Conservation (phyloP, 2,797 vertebrate species). For the Myotis findleyi region DNA sequence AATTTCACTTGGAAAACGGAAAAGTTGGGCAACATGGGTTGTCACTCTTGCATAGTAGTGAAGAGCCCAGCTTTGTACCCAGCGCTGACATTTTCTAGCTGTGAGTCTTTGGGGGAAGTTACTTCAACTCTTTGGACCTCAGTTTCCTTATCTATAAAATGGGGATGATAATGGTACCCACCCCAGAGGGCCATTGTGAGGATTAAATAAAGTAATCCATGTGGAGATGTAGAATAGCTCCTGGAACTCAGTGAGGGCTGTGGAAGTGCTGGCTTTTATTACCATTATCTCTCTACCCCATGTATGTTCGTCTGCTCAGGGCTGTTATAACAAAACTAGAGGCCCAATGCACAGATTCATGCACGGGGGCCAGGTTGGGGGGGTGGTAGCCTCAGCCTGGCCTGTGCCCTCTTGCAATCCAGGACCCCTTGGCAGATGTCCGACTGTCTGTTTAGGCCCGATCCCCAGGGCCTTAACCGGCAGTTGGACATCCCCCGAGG, state of each 20-base stretch:
- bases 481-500: too few species aligned
- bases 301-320: not conserved
- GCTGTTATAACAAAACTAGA: not conserved
- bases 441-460: too few species aligned
- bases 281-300: fast-evolving
- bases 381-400: too few species aligned
- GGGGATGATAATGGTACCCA: not conserved
- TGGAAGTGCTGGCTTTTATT: not conserved
- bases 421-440: too few species aligned
- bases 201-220: fast-evolving
- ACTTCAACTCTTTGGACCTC: not conserved
- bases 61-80: not conserved
- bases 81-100: not conserved
- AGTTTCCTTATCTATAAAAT: not conserved
- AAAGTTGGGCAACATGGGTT: fast-evolving
- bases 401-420: too few species aligned
- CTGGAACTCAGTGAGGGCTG: not conserved
- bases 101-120: not conserved
- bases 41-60: fast-evolving
- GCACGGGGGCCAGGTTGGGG: fast-evolving
- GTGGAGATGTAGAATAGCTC: fast-evolving
- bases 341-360: too few species aligned
- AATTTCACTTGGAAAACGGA: not conserved
- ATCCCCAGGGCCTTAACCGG: too few species aligned
- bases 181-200: not conserved